Conservation (phyloP, 92 coral and sea anemone species). For the Metridium senile region DNA sequence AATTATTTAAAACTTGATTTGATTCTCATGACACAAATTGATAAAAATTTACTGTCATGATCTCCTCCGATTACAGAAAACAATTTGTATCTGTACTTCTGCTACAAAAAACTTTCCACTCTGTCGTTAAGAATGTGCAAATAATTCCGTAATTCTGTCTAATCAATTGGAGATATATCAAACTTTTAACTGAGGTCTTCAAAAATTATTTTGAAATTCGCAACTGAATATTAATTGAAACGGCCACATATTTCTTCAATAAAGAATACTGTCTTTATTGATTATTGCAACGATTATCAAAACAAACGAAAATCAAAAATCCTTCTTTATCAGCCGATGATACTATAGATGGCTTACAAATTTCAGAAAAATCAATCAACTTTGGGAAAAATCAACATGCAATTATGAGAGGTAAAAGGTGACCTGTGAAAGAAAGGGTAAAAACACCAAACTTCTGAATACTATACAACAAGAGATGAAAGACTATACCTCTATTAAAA, state of each 20-base stretch:
- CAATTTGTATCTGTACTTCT: background rate
- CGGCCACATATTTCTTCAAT: background rate
- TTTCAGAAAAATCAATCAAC: no score
- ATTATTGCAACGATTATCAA: background rate
- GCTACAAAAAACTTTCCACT: no score
- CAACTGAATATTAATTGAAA: background rate
- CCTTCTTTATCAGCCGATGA: background rate
- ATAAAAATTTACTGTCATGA: background rate
- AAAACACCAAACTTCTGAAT: constrained; percentile 5
- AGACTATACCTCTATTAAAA: background rate
- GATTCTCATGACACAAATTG: no score
- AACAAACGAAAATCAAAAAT: background rate
- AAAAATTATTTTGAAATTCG: no score
- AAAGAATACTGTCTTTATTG: background rate
- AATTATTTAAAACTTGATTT: no score
- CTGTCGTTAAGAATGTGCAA: no score
- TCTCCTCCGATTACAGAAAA: background rate
- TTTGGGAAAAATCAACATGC: no score
- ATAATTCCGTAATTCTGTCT: no score
- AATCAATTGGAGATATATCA: no score
- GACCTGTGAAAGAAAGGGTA: background rate
- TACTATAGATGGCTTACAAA: background rate
- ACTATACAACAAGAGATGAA: background rate
- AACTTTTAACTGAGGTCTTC: no score
- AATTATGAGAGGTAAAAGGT: constrained; percentile 20